Conservation (phyloP, 2,888 invertebrate genomes). For the Oligia strigilis region DNA sequence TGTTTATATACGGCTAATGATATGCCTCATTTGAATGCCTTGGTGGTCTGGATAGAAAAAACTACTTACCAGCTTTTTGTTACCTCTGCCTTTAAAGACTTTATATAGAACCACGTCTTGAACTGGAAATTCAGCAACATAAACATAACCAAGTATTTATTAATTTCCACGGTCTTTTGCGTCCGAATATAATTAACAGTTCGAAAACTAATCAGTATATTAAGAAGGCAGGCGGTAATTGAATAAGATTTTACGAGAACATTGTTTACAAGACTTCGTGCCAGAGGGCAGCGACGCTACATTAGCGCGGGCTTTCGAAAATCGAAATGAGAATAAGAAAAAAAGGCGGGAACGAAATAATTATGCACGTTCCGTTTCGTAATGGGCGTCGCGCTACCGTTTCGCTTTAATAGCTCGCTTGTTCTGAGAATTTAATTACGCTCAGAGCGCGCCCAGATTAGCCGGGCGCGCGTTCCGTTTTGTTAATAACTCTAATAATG, state of each 20-base stretch:
- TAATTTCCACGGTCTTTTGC: conserved; percentile 60
- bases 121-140: conserved; percentile 46
- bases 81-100: conserved; percentile 48
- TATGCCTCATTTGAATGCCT: conserved; percentile 87
- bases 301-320: conserved; percentile 88
- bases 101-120: conserved; percentile 40
- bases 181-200: conserved; percentile 78
- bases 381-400: conserved; percentile 90
- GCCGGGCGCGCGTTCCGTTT: conserved; percentile 86
- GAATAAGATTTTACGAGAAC: conserved; percentile 89
- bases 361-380: conserved; percentile 90
- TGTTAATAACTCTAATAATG: conserved; percentile 89
- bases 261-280: conserved; percentile 89
- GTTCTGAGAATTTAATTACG: conserved; percentile 90
- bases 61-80: conserved; percentile 72
- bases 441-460: conserved; percentile 86
- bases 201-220: conserved; percentile 81
- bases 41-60: conserved; percentile 87
- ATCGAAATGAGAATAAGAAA: conserved; percentile 85
- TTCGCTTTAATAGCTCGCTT: conserved; percentile 89
- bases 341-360: conserved; percentile 90
- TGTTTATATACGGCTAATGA: conserved; percentile 87
- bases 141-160: conserved; percentile 59
- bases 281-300: conserved; percentile 84
- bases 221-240: conserved; percentile 83